phyloP scores from a whole-genome alignment of 2,888 invertebrate species.

The Phaonia tiefii region DNA sequence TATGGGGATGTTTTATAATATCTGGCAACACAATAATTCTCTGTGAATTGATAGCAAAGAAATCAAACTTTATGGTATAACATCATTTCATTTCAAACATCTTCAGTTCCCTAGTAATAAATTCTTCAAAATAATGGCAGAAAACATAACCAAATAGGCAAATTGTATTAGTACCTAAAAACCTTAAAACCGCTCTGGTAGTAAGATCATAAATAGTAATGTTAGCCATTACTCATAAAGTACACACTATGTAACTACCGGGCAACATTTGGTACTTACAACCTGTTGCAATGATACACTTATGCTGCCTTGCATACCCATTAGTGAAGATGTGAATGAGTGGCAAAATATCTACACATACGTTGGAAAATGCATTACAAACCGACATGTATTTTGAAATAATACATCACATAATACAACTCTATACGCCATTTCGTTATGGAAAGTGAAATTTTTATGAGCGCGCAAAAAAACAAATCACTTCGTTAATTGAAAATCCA shows the following conservation, averaged over 20 bases:
- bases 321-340: slow-evolving; percentile 6
- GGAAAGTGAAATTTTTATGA: slow-evolving; percentile 28
- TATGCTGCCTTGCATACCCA: not conserved
- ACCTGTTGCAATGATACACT: not conserved
- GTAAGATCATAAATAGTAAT: not conserved
- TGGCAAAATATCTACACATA: not conserved
- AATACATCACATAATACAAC: slow-evolving; percentile 15
- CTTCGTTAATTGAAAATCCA: slow-evolving; percentile 39
- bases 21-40: no score
- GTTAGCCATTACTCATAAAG: no score
- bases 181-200: not conserved
- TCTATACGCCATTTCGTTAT: not conserved
- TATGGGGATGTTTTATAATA: no score
- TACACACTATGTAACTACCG: not conserved
- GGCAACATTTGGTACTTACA: not conserved
- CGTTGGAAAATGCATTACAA: not conserved
- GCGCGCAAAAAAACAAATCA: slow-evolving; percentile 13
- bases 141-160: no score
- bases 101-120: no score
- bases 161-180: slow-evolving; percentile 2
- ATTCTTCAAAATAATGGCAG: no score
- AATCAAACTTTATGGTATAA: no score
- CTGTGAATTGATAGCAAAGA: no score
- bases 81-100: no score
- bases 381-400: slow-evolving; percentile 25